Conservation (phyloP, 2,113 vertebrate species). For the Arothron firmamentum region DNA sequence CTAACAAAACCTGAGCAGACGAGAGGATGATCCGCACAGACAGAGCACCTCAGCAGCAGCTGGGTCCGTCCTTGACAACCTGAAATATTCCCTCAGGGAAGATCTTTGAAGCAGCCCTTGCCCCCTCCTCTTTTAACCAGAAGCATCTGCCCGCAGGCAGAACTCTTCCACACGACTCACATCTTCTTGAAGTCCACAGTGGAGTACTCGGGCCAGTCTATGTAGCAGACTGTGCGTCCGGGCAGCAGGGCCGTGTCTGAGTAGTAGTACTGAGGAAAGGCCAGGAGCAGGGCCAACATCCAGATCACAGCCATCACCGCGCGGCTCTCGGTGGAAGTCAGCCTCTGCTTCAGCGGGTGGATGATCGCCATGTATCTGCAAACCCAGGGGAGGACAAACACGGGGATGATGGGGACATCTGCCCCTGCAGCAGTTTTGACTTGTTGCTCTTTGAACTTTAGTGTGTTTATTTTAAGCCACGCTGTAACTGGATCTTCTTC, state of each 20-base stretch:
- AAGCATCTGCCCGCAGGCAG: neutral
- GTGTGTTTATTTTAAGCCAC: no score
- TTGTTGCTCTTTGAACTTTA: neutral
- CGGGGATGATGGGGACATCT: neutral
- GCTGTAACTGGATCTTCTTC: no score
- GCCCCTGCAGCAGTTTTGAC: neutral
- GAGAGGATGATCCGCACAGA: neutral
- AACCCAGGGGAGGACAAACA: neutral
- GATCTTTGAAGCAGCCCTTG: neutral
- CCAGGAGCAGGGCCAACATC: constrained; percentile 50
- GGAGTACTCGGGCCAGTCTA: constrained; percentile 56
- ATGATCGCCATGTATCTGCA: constrained; percentile 58
- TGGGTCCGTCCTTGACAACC: neutral
- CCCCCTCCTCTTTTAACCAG: neutral
- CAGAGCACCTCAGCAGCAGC: constrained; percentile 6
- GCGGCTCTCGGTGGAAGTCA: constrained; percentile 40
- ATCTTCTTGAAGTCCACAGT: constrained; percentile 40
- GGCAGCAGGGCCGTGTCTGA: constrained; percentile 33
- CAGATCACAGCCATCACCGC: constrained; percentile 46
- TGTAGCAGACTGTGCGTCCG: constrained; percentile 51
- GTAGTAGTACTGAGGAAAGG: constrained; percentile 59
- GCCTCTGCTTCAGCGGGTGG: constrained; percentile 53
- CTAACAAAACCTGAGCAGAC: neutral
- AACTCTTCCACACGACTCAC: constrained; percentile 28
- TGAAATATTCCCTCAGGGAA: constrained; percentile 3